Conservation (phyloP, 2,797 vertebrate genomes). For the Sternarchorhynchus goeldii region DNA sequence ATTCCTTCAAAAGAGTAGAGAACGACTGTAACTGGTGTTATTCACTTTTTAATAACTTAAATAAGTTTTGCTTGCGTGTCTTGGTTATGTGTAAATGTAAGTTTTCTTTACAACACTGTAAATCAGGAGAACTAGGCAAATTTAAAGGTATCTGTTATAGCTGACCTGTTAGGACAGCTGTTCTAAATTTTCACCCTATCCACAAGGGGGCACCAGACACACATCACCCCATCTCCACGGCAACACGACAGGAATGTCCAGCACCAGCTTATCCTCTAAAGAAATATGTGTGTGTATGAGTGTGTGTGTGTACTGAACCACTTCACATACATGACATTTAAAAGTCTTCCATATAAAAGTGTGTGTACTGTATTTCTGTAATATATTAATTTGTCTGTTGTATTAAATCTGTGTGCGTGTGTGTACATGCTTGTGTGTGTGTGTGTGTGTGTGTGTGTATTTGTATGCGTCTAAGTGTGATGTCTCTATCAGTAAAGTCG, state of each 20-base stretch:
- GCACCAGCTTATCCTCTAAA: conserved; percentile 31
- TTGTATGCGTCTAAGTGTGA: not conserved
- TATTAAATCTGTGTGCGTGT: not conserved
- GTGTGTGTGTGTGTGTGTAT: not conserved
- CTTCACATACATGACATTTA: not conserved
- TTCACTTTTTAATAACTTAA: not conserved
- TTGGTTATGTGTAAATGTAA: not conserved
- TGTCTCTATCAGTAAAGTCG: conserved; percentile 62
- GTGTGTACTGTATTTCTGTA: not conserved
- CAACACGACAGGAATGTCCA: conserved; percentile 37
- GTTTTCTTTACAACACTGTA: too few species aligned
- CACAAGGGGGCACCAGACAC: conserved; percentile 73
- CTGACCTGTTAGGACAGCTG: not conserved
- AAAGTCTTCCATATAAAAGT: not conserved
- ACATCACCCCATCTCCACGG: conserved; percentile 56
- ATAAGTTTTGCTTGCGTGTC: not conserved
- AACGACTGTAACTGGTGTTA: not conserved
- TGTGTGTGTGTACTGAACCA: not conserved
- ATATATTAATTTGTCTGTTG: conserved; percentile 27
- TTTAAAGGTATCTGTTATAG: not conserved
- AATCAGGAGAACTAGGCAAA: not conserved
- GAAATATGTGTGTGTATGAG: conserved; percentile 28
- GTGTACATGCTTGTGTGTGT: not conserved
- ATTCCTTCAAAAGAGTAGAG: conserved; percentile 8
- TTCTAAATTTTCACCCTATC: conserved; percentile 51